phyloP scores from a whole-genome alignment of 1,140 invertebrate genomes.

The Drosophila takahashii region DNA sequence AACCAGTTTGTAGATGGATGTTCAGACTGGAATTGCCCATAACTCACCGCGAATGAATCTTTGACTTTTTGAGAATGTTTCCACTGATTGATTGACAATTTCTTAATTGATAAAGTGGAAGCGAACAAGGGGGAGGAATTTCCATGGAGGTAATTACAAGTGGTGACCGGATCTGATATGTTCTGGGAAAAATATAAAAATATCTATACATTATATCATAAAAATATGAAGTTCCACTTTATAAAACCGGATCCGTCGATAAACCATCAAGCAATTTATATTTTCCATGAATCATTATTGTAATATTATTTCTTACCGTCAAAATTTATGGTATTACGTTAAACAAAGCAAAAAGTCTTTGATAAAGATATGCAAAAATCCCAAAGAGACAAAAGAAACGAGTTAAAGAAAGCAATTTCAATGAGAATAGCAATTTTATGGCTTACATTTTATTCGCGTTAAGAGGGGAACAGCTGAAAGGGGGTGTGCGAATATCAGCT shows the following conservation, averaged over 20 bases:
- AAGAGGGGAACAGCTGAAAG: slow-evolving; percentile 5
- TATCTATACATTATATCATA: not conserved
- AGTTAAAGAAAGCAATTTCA: slow-evolving; percentile 52
- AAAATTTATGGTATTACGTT: slow-evolving; percentile 4
- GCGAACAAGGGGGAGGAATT: not conserved
- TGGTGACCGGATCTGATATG: slow-evolving; percentile 3
- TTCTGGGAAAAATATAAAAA: not conserved
- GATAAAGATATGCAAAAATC: slow-evolving; percentile 42
- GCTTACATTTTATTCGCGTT: slow-evolving; percentile 55
- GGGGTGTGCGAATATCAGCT: slow-evolving; percentile 37
- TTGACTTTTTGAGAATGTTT: slow-evolving; percentile 35
- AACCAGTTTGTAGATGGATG: slow-evolving; percentile 28
- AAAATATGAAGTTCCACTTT: not conserved
- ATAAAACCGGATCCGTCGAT: not conserved
- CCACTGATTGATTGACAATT: slow-evolving; percentile 40
- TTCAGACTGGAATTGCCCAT: slow-evolving; percentile 29
- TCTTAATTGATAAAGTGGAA: slow-evolving; percentile 27
- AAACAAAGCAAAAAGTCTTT: slow-evolving; percentile 7
- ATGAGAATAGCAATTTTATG: slow-evolving; percentile 57
- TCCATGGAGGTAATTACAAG: slow-evolving; percentile 16
- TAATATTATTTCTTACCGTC: not conserved
- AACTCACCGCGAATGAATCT: slow-evolving; percentile 25
- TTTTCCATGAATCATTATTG: not conserved
- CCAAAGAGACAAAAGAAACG: slow-evolving; percentile 30
- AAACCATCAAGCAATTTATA: not conserved